phyloP scores from a whole-genome alignment of 1,140 invertebrate genomes.

The Tetramorium simillimum region DNA sequence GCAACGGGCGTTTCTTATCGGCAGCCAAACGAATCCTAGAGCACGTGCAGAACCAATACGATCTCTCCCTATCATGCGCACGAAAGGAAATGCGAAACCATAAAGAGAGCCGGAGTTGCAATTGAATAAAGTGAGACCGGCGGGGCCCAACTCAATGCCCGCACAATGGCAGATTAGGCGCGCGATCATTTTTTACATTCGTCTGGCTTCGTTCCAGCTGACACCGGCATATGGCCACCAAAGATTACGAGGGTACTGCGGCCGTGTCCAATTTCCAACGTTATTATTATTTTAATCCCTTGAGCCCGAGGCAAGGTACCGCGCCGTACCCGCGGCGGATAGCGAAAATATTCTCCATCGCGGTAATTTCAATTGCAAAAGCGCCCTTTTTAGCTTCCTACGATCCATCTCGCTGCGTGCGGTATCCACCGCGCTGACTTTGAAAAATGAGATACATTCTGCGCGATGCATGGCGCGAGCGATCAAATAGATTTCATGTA shows the following conservation, averaged over 20 bases:
- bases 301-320: slow-evolving; percentile 70
- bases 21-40: slow-evolving; percentile 20
- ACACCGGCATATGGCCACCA: slow-evolving; percentile 75
- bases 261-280: slow-evolving; percentile 82
- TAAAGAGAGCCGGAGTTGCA: slow-evolving; percentile 69
- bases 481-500: slow-evolving; percentile 39
- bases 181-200: slow-evolving; percentile 77
- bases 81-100: slow-evolving; percentile 61
- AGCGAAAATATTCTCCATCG: slow-evolving; percentile 35
- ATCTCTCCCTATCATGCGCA: slow-evolving; percentile 52
- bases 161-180: slow-evolving; percentile 80
- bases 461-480: neutral
- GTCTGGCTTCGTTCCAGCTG: slow-evolving; percentile 79
- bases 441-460: slow-evolving; percentile 52
- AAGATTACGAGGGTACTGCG: slow-evolving; percentile 77
- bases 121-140: slow-evolving; percentile 80
- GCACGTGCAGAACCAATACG: slow-evolving; percentile 49
- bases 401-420: slow-evolving; percentile 38
- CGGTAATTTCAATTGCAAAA: slow-evolving; percentile 45
- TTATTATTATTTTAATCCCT: slow-evolving; percentile 83
- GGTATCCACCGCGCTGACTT: slow-evolving; percentile 39
- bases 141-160: slow-evolving; percentile 67
- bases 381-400: slow-evolving; percentile 39
- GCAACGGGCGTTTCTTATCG: slow-evolving; percentile 58
- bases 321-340: neutral